Percentiles rank a stretch among this genome's conserved stretches.
Evolutionary conservation across 2,797 vertebrate species (phyloP).

Genomic region (Pelochelys cantorii): DNA sequence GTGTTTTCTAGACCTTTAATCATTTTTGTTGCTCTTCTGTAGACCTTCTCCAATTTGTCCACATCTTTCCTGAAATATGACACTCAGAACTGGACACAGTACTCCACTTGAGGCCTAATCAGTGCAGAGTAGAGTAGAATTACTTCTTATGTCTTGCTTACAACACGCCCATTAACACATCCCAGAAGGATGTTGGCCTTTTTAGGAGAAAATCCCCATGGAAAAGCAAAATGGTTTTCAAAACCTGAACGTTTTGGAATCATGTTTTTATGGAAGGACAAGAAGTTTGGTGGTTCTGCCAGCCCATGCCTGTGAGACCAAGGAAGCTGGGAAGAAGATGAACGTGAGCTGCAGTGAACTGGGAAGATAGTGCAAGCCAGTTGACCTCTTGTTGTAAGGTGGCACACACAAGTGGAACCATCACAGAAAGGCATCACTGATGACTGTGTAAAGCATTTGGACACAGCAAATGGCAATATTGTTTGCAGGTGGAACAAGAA

Average conservation of each 20-base stretch:
- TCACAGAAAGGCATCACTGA: neutral
- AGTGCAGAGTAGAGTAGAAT: no score
- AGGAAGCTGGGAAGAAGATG: neutral
- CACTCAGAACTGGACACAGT: no score
- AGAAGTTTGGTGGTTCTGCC: neutral
- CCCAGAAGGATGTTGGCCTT: no score
- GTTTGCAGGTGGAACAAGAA: neutral
- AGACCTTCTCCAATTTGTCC: no score
- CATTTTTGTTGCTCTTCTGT: no score
- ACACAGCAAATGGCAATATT: neutral
- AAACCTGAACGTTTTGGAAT: slow-evolving; percentile 49
- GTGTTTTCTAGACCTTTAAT: no score
- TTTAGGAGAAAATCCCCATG: slow-evolving; percentile 11
- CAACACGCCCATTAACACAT: no score
- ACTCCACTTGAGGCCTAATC: no score
- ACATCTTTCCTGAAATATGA: no score
- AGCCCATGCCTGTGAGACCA: neutral
- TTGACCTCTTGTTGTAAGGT: neutral
- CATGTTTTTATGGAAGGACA: neutral
- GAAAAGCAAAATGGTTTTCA: slow-evolving; percentile 67
- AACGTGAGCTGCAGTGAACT: neutral
- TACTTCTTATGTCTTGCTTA: no score
- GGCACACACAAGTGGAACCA: neutral
- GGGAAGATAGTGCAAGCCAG: neutral
- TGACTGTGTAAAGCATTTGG: neutral